Evolutionary conservation across 1,140 invertebrate species (phyloP).

Genomic region (Dreissena polymorpha): DNA sequence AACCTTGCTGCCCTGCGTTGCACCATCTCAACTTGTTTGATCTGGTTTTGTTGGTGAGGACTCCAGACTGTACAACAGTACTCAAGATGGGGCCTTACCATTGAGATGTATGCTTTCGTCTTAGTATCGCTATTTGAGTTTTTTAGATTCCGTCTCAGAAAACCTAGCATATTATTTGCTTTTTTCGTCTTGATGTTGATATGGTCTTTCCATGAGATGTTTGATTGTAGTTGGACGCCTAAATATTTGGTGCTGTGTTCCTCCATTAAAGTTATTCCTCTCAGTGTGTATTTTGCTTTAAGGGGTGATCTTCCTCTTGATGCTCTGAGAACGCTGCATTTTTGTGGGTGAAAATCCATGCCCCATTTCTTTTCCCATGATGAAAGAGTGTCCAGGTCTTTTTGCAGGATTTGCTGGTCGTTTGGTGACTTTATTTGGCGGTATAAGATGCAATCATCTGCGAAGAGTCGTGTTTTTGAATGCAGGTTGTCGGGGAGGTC

Average conservation of each 20-base stretch:
- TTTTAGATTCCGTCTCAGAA: not conserved
- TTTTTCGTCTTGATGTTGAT: not conserved
- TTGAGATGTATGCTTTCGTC: not conserved
- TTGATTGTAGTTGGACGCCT: not conserved
- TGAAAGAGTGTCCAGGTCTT: not conserved
- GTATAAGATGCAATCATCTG: not conserved
- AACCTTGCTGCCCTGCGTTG: not conserved
- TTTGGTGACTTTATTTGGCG: not conserved
- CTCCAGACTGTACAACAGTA: slow-evolving; percentile 11
- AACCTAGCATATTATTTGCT: not conserved
- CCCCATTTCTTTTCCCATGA: not conserved
- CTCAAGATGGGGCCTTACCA: not conserved
- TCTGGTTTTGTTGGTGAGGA: not conserved
- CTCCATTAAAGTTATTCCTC: not conserved
- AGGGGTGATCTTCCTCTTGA: not conserved
- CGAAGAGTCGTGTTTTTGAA: not conserved
- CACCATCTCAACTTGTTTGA: not conserved
- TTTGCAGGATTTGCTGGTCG: not conserved
- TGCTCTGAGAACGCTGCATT: not conserved
- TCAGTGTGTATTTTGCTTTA: not conserved
- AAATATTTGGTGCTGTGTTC: not conserved
- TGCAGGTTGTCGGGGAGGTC: not conserved
- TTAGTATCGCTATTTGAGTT: not conserved
- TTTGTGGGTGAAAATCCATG: slow-evolving; percentile 8
- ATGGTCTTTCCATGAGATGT: not conserved